Conservation (phyloP, 2,888 invertebrate genomes). For the Plemyria rubiginata region DNA sequence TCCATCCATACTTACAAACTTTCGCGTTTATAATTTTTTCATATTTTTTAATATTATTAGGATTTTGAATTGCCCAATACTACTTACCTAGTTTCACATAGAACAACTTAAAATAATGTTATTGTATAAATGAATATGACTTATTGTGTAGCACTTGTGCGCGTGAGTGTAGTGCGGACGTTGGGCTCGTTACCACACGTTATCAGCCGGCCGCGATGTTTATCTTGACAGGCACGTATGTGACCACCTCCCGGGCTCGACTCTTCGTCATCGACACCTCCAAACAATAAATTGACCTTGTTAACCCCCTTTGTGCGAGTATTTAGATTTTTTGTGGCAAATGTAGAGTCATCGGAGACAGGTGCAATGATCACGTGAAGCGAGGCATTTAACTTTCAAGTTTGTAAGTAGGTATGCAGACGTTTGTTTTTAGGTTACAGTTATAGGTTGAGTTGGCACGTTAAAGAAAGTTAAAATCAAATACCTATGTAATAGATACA, state of each 20-base stretch:
- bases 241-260: constrained; percentile 62
- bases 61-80: background rate
- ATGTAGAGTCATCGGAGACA: constrained; percentile 35
- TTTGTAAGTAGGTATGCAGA: background rate
- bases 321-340: constrained; percentile 46
- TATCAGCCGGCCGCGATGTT: constrained; percentile 69
- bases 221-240: constrained; percentile 75
- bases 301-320: constrained; percentile 59
- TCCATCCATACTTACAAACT: no score
- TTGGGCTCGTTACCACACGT: constrained; percentile 72
- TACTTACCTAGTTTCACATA: no score
- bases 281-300: constrained; percentile 69
- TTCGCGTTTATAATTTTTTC: no score
- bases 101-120: no score
- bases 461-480: background rate
- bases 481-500: background rate
- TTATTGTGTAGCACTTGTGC: constrained; percentile 43
- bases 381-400: constrained; percentile 11
- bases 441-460: background rate
- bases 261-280: constrained; percentile 73
- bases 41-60: no score
- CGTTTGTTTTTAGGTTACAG: constrained; percentile 3
- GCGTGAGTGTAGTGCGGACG: constrained; percentile 63
- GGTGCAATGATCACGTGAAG: constrained; percentile 32
- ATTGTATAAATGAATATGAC: no score